A percentile compares a stretch with the other conserved stretches of the same genome.
phyloP scores from a whole-genome alignment of 1,140 invertebrate genomes.

The Liolophura sinensis region DNA sequence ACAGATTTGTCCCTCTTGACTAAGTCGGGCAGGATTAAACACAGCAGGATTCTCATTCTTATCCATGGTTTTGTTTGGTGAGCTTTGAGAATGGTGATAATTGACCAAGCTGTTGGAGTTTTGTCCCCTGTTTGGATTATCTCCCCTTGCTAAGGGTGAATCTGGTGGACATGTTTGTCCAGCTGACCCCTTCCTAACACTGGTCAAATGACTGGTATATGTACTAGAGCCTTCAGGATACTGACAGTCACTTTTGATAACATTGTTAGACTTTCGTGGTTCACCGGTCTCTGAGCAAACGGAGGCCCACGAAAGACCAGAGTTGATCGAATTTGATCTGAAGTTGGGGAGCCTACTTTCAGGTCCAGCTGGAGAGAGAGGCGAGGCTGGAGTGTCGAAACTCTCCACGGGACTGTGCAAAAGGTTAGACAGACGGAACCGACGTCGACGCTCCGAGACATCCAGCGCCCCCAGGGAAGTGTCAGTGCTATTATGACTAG shows the following conservation, averaged over 20 bases:
- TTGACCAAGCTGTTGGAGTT: no score
- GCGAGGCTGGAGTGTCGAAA: slow-evolving; percentile 9
- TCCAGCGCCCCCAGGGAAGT: neutral
- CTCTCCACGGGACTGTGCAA: neutral
- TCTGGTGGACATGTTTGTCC: no score
- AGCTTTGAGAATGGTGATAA: no score
- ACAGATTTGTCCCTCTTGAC: no score
- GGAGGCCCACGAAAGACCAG: slow-evolving; percentile 30
- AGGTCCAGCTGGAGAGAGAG: slow-evolving; percentile 10
- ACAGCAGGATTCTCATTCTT: no score
- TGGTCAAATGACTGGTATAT: no score
- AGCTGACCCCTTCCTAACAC: no score
- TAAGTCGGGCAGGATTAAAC: no score
- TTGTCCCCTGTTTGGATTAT: no score
- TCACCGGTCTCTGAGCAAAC: slow-evolving; percentile 47
- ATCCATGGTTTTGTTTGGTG: no score
- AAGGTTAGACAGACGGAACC: slow-evolving; percentile 5
- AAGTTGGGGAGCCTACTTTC: slow-evolving; percentile 5
- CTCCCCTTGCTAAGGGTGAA: no score
- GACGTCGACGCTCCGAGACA: neutral
- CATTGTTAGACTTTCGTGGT: slow-evolving; percentile 18
- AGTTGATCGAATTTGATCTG: slow-evolving; percentile 24
- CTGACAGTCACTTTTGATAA: slow-evolving; percentile 21
- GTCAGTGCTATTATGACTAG: neutral
- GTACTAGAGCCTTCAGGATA: slow-evolving; percentile 21